Percentiles rank a stretch among this genome's conserved stretches.
Evolutionary conservation across 2,797 vertebrate genomes (phyloP).

Genomic region (Odontamblyopus lacepedii): DNA sequence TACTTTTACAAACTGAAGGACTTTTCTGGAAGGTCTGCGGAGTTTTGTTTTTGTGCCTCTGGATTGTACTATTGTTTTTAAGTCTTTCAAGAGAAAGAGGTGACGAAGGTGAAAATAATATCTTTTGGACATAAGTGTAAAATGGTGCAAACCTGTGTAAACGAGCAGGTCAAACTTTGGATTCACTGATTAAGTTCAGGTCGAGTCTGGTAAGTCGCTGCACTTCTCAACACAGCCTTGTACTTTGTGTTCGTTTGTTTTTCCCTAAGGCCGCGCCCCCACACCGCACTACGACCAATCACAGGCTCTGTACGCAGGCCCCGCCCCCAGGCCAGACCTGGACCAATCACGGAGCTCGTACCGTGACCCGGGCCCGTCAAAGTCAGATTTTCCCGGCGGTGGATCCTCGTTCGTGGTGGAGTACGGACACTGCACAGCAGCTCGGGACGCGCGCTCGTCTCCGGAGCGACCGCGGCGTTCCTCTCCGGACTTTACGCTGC

Average conservation of each 20-base stretch:
- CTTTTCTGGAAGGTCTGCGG: not conserved
- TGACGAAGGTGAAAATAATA: not conserved
- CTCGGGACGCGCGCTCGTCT: constrained; percentile 5
- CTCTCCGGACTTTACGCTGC: not conserved
- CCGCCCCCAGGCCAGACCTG: not conserved
- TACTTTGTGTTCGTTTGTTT: constrained; percentile 5
- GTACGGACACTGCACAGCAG: constrained; percentile 27
- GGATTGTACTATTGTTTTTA: too few relatives aligned
- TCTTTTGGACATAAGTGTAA: not conserved
- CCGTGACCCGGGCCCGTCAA: not conserved
- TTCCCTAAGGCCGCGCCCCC: not conserved
- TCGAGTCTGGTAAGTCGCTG: not conserved
- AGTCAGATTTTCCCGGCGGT: not conserved
- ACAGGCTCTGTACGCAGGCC: not conserved
- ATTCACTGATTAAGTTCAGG: too few relatives aligned
- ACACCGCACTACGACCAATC: not conserved
- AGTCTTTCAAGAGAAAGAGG: not conserved
- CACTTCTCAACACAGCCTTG: not conserved
- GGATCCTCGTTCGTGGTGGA: constrained; percentile 30
- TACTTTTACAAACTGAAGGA: not conserved
- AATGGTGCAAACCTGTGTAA: not conserved
- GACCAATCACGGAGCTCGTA: not conserved
- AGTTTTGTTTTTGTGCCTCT: not conserved
- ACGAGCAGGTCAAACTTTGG: not conserved
- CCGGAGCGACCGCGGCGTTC: constrained; percentile 1